phyloP scores from a whole-genome alignment of 1,140 invertebrate genomes.

The Drosophila trapezifrons region DNA sequence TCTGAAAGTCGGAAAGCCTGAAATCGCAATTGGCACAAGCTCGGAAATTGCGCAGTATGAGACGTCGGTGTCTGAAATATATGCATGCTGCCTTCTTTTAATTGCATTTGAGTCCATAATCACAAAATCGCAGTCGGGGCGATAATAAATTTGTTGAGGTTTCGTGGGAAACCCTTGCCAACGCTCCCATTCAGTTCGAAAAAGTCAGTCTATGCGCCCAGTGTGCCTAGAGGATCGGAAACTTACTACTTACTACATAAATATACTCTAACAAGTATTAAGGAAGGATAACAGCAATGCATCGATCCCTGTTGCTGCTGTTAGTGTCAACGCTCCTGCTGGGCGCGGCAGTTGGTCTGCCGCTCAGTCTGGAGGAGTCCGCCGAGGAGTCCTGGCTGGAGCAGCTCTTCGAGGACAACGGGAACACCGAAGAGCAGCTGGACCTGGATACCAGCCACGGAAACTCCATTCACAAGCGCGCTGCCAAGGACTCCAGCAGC shows the following conservation, averaged over 20 bases:
- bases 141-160: conserved; percentile 24
- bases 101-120: conserved; percentile 33
- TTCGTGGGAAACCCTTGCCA: conserved; percentile 20
- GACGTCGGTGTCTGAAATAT: conserved; percentile 1
- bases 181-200: conserved; percentile 16
- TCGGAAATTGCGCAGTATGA: conserved; percentile 42
- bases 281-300: conserved; percentile 14
- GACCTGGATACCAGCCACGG: not conserved
- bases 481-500: conserved; percentile 17
- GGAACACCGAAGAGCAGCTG: conserved; percentile 1
- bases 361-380: conserved; percentile 8
- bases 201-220: conserved; percentile 13
- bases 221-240: conserved; percentile 8
- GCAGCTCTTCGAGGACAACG: not conserved
- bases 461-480: not conserved
- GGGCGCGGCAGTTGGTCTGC: conserved; percentile 11
- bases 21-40: conserved; percentile 60
- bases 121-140: conserved; percentile 5
- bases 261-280: not conserved
- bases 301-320: conserved; percentile 17
- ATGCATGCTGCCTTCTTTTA: conserved; percentile 14
- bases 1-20: conserved; percentile 21
- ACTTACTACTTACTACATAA: too few species aligned
- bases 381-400: conserved; percentile 13
- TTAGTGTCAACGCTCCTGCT: conserved; percentile 9